Evolutionary conservation across 2,888 invertebrate genomes (phyloP).

Genomic region (Stenodera caucasica): DNA sequence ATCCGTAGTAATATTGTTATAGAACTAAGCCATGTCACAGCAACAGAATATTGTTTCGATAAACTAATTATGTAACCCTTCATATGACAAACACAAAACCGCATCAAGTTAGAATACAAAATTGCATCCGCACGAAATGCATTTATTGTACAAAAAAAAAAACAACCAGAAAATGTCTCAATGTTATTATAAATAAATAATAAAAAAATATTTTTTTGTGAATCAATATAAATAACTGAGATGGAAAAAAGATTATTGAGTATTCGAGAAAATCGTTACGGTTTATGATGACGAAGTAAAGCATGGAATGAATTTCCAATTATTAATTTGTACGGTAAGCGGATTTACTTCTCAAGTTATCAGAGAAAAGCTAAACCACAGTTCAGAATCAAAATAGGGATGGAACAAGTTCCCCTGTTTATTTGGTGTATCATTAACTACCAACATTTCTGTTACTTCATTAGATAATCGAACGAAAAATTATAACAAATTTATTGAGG

Average conservation of each 20-base stretch:
- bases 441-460: too few species aligned
- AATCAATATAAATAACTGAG: too few species aligned
- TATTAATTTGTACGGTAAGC: slow-evolving; percentile 45
- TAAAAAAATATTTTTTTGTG: too few species aligned
- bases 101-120: slow-evolving; percentile 38
- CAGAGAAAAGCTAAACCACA: slow-evolving; percentile 33
- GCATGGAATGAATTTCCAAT: slow-evolving; percentile 39
- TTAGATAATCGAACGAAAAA: too few species aligned
- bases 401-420: slow-evolving; percentile 24
- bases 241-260: neutral
- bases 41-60: slow-evolving; percentile 45
- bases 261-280: slow-evolving; percentile 14
- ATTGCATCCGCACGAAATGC: slow-evolving; percentile 27
- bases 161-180: too few species aligned
- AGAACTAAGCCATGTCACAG: slow-evolving; percentile 39
- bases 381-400: slow-evolving; percentile 21
- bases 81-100: slow-evolving; percentile 45
- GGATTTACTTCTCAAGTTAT: slow-evolving; percentile 42
- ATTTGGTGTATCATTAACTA: slow-evolving; percentile 11
- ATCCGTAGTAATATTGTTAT: slow-evolving; percentile 39
- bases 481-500: too few species aligned
- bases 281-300: slow-evolving; percentile 37
- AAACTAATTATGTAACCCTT: slow-evolving; percentile 49
- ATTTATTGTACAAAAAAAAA: too few species aligned
- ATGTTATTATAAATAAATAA: too few species aligned